phyloP scores from a whole-genome alignment of 2,888 invertebrate species.

The Conus canariensis region DNA sequence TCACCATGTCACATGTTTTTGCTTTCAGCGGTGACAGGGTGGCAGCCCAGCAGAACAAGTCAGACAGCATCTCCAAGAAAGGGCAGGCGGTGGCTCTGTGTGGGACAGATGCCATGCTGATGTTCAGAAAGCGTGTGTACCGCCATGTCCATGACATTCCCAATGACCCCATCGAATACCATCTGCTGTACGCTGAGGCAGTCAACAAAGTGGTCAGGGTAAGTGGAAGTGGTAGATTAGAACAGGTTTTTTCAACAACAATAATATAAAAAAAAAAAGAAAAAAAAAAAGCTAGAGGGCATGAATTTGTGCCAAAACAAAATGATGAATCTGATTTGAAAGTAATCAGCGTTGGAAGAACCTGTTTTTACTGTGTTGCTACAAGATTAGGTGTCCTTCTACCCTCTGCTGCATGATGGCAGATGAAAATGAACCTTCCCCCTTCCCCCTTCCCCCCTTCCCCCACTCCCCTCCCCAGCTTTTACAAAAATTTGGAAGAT shows the following conservation, averaged over 20 bases:
- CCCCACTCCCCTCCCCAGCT: too few relatives aligned
- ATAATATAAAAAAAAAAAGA: too few relatives aligned
- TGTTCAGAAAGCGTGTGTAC: conserved; percentile 94
- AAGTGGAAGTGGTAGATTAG: conserved; percentile 79
- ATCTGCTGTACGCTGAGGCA: conserved; percentile 95
- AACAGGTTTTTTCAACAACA: neutral
- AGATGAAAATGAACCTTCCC: too few relatives aligned
- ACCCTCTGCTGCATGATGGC: too few relatives aligned
- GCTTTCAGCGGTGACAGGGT: conserved; percentile 59
- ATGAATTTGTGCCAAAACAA: too few relatives aligned
- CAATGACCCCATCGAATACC: conserved; percentile 96
- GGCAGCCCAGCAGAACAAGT: conserved; percentile 64
- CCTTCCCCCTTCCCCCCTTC: too few relatives aligned
- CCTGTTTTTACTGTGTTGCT: too few relatives aligned
- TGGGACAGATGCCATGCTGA: conserved; percentile 83
- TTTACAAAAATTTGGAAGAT: too few relatives aligned
- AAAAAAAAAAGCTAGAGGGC: too few relatives aligned
- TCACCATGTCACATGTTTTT: neutral
- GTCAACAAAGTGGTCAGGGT: conserved; percentile 97
- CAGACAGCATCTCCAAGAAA: conserved; percentile 71
- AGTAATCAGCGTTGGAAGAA: too few relatives aligned
- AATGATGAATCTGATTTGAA: too few relatives aligned
- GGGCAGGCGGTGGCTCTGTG: conserved; percentile 68
- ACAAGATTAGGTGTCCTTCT: too few relatives aligned
- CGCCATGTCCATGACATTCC: conserved; percentile 92